These are phyloP conservation scores for Cosmopolites sordidus DNA, from an alignment of 2,888 invertebrate genomes.

Conservation along the genomic window DNA sequence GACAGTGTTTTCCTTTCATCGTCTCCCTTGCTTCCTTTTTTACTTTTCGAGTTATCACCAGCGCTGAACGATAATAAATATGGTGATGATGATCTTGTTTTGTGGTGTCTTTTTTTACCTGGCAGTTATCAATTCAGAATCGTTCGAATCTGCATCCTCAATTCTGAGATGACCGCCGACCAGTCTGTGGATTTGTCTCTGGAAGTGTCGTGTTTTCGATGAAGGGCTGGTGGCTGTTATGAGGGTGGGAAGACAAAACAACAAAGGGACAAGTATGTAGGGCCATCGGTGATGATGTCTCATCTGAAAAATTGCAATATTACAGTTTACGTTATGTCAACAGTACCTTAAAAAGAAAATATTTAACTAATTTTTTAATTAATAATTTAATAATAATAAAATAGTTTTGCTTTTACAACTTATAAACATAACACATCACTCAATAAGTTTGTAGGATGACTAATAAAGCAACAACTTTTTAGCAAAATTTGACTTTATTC, in stretches of 20 bases:
- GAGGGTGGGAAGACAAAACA: constrained; percentile 14
- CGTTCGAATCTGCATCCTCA: constrained; percentile 43
- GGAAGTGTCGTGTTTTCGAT: constrained; percentile 8
- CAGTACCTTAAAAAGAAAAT: too few species aligned
- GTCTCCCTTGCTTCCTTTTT: constrained; percentile 52
- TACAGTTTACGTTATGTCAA: too few species aligned
- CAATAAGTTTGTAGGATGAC: too few species aligned
- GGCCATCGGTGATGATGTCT: constrained; percentile 27
- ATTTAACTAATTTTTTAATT: too few species aligned
- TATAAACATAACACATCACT: too few species aligned
- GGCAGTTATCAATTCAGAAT: constrained; percentile 35
- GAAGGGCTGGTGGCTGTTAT: constrained; percentile 12
- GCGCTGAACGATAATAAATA: constrained; percentile 12
- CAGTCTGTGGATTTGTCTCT: constrained; percentile 58
- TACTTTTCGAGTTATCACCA: constrained; percentile 24
- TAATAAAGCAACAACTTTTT: too few species aligned
- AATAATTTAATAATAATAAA: too few species aligned
- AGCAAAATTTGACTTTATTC: too few species aligned
- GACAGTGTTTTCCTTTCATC: constrained; percentile 78
- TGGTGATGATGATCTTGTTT: too few species aligned
- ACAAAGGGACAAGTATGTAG: constrained; percentile 13
- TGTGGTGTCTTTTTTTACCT: too few species aligned
- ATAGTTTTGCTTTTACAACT: too few species aligned
- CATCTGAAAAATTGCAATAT: constrained; percentile 16
- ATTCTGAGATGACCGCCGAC: constrained; percentile 63